These are phyloP conservation scores for Gari tellinella DNA, from an alignment of 2,888 invertebrate species.

Conservation along the genomic window DNA sequence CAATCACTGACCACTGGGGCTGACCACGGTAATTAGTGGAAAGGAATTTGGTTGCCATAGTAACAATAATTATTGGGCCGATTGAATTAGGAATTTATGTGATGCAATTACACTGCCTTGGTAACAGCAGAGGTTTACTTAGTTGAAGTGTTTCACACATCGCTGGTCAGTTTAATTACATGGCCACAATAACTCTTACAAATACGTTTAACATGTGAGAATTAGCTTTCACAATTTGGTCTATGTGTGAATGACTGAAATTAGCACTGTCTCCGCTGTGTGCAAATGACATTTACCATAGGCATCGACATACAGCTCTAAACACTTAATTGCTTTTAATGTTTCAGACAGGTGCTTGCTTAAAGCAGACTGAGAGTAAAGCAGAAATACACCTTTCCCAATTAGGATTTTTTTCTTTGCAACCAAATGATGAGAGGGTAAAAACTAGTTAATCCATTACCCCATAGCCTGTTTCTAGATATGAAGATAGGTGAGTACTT, in stretches of 20 bases:
- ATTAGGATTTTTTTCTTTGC: no score
- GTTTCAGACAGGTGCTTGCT: no score
- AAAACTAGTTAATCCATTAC: no score
- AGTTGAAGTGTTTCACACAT: no score
- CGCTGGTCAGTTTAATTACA: slow-evolving; percentile 10
- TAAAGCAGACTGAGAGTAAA: no score
- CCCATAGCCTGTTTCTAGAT: no score
- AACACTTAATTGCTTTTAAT: no score
- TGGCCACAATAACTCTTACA: not conserved
- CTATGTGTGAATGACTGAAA: not conserved
- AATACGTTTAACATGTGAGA: not conserved
- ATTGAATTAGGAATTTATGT: slow-evolving; percentile 63
- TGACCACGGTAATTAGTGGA: slow-evolving; percentile 59
- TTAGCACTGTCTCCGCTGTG: not conserved
- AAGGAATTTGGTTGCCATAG: slow-evolving; percentile 63
- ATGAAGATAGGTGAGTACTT: no score
- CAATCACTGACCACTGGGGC: slow-evolving; percentile 54
- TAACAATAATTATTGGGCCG: slow-evolving; percentile 50
- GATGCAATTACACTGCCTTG: slow-evolving; percentile 52
- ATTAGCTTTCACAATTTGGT: not conserved
- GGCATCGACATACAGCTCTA: no score
- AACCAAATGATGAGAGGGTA: no score
- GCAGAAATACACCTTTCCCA: no score
- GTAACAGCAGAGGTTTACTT: no score
- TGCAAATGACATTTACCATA: not conserved